A percentile compares a stretch with the other conserved stretches of the same genome.
Evolutionary conservation across 1,140 invertebrate genomes (phyloP).

Genomic region (Adoxophyes honmai): DNA sequence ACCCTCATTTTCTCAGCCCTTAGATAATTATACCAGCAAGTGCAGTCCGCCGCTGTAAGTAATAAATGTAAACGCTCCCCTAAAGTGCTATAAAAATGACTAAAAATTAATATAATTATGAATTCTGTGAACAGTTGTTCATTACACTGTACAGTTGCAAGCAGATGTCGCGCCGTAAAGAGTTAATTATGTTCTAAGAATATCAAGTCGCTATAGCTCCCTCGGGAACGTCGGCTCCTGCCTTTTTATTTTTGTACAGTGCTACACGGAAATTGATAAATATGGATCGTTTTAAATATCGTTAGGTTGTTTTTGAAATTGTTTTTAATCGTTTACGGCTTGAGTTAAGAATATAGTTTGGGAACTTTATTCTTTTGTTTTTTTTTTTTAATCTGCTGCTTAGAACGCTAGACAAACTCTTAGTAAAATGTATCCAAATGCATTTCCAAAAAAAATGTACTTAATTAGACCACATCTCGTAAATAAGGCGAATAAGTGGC

Average conservation of each 20-base stretch:
- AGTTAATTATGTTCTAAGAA: conserved; percentile 70
- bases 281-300: conserved; percentile 16
- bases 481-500: no score
- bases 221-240: conserved; percentile 46
- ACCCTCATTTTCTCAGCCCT: no score
- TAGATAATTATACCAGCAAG: background rate
- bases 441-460: no score
- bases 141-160: conserved; percentile 25
- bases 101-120: background rate
- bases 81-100: background rate
- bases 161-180: conserved; percentile 66
- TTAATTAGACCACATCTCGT: no score
- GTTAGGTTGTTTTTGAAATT: background rate
- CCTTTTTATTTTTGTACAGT: conserved; percentile 38
- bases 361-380: no score
- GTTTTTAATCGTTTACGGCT: no score
- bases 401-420: no score
- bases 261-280: conserved; percentile 29
- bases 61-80: conserved; percentile 11
- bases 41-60: background rate
- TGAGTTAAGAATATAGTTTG: no score
- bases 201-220: conserved; percentile 43
- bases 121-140: background rate
- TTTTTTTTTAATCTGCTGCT: no score
- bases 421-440: no score